phyloP scores from a whole-genome alignment of 2,113 vertebrate genomes.

The Beaufortia kweichowensis region DNA sequence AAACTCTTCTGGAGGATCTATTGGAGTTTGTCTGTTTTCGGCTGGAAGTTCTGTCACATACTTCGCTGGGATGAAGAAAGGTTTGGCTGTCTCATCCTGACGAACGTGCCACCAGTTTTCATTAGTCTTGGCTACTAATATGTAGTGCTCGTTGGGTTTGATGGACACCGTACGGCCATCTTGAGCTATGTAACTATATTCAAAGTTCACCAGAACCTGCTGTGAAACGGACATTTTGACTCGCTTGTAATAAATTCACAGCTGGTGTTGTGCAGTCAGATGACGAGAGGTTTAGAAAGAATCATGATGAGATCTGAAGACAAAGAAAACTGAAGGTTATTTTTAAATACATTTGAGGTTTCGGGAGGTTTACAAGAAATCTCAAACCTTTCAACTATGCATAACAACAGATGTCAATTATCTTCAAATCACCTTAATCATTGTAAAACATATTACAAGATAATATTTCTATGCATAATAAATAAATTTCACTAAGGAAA shows the following conservation, averaged over 20 bases:
- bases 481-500: no score
- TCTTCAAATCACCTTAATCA: no score
- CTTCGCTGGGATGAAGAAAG: slow-evolving; percentile 87
- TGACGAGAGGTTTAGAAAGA: slow-evolving; percentile 26
- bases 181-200: slow-evolving; percentile 81
- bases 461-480: no score
- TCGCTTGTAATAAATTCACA: background rate
- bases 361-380: no score
- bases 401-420: no score
- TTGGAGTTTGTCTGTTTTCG: background rate
- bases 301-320: slow-evolving; percentile 41
- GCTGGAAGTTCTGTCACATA: slow-evolving; percentile 81
- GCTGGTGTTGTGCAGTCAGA: slow-evolving; percentile 12
- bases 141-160: slow-evolving; percentile 83
- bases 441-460: no score
- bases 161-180: slow-evolving; percentile 83
- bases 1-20: slow-evolving; percentile 14
- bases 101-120: slow-evolving; percentile 92
- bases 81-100: slow-evolving; percentile 70
- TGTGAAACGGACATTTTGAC: slow-evolving; percentile 65
- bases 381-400: no score
- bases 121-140: slow-evolving; percentile 82
- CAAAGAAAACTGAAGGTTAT: background rate
- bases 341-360: background rate
- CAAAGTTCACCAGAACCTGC: slow-evolving; percentile 82